Base-by-base conservation (phyloP, 2,888 invertebrate species). In the Portevinia maculata region DNA sequence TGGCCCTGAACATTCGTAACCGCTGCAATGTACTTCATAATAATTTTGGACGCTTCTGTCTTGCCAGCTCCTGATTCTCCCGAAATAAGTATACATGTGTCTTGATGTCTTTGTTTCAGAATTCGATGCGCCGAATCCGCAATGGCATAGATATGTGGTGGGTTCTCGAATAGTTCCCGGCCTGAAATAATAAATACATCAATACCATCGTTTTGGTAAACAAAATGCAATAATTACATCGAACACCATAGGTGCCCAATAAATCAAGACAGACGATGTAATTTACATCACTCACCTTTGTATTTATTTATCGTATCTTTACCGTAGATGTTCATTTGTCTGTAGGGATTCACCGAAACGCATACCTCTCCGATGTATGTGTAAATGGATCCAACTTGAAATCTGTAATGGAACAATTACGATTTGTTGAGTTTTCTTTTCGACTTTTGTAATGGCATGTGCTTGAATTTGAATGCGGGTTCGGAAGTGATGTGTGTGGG, bases 341-440 rank as follows among this genome's bases (percentile, higher is more conserved):
- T 94, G 92, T 99, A 99, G 0, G 99, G 99, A 92, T 99, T 99
- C 86, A 99, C 96, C 0, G 99, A 98, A 41, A 99, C 97, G 89
- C 97, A 95, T 87, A 98, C 98, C 92, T 99, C 99, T 44, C 99
- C 99, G 87, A 99, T 99, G 92, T 99, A 99, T 6, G 99, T 98
- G 93, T 99, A 99, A 89, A 99, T 98, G 90, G 94, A 95, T 86
- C 97, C 96, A 90, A 94, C 94, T 91, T 96, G 95, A 90, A 96
- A 98, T 90, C 98, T 98, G 79, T 15, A 84, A 70, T 53, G 44
- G 59, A 70, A 44, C 41, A 69, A 84, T 71, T 46, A 60, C 4
- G 44, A 19, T 59, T 65, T 65, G 74, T 67, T 75, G 65, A 75
- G 52, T 44, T 75, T 75, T 53, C 30, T 52, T 65, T 59, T 59